Evolutionary conservation across 2,888 invertebrate species (phyloP).

Genomic region (Dendrolimus houi): DNA sequence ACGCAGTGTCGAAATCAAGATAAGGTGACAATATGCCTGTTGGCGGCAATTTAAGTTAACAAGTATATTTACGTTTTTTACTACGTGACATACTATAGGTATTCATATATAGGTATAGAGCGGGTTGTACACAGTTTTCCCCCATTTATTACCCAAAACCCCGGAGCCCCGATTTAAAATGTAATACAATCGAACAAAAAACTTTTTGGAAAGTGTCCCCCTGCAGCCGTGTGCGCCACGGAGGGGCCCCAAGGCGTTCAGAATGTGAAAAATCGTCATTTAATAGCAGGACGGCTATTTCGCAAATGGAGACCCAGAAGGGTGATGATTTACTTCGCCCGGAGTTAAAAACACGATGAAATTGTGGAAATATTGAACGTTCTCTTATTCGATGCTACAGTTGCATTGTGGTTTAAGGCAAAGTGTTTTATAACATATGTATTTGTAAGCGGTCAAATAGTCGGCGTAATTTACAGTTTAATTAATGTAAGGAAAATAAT

Average conservation of each 20-base stretch:
- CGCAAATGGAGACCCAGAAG: slow-evolving; percentile 38
- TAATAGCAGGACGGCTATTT: slow-evolving; percentile 60
- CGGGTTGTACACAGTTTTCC: slow-evolving; percentile 10
- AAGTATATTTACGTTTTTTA: too few relatives aligned
- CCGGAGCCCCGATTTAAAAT: slow-evolving; percentile 15
- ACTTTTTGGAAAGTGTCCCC: not conserved
- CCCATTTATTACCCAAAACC: slow-evolving; percentile 37
- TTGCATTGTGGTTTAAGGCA: not conserved
- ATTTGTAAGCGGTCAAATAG: too few relatives aligned
- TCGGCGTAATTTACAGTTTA: too few relatives aligned
- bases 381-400: not conserved
- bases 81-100: too few relatives aligned
- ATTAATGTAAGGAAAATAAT: too few relatives aligned
- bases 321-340: slow-evolving; percentile 41
- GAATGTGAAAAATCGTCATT: slow-evolving; percentile 69
- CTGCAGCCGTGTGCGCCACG: not conserved
- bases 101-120: not conserved
- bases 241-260: slow-evolving; percentile 7
- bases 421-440: too few relatives aligned
- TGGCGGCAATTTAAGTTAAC: too few relatives aligned
- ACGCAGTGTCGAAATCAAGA: too few relatives aligned
- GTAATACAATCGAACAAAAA: not conserved
- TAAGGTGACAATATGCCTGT: too few relatives aligned
- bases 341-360: not conserved
- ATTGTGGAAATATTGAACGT: not conserved